Conservation (phyloP, 2,113 vertebrate species). For the Hippocampus barbouri region DNA sequence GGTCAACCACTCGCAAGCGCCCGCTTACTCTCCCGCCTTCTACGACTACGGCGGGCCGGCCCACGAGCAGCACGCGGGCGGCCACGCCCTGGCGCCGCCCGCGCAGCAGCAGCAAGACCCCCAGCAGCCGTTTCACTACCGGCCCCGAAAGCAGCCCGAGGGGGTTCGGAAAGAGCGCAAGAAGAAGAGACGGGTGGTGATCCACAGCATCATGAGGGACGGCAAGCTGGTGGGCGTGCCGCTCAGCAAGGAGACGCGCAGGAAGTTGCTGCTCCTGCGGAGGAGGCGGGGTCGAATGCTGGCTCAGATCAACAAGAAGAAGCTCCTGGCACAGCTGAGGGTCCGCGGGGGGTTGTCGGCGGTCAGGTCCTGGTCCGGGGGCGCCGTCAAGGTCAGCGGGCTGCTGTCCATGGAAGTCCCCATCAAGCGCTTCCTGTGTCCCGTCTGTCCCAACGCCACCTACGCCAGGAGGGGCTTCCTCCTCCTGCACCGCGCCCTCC, state of each 20-base stretch:
- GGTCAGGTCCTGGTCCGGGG: constrained; percentile 63
- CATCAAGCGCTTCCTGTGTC: constrained; percentile 71
- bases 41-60: constrained; percentile 50
- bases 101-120: constrained; percentile 6
- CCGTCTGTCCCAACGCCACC: constrained; percentile 68
- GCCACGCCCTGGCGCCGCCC: background rate
- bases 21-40: constrained; percentile 68
- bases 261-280: constrained; percentile 51
- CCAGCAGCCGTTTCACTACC: constrained; percentile 69
- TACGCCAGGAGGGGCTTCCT: constrained; percentile 64
- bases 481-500: constrained; percentile 64
- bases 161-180: constrained; percentile 54
- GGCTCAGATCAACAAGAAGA: constrained; percentile 61
- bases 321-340: constrained; percentile 64
- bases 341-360: constrained; percentile 44
- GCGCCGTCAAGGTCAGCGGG: constrained; percentile 56
- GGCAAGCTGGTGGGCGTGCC: constrained; percentile 64
- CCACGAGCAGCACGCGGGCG: constrained; percentile 36
- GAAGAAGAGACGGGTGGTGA: constrained; percentile 68
- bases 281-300: constrained; percentile 56
- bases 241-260: constrained; percentile 63
- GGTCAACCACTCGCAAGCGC: constrained; percentile 40
- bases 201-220: constrained; percentile 68
- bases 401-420: constrained; percentile 65
- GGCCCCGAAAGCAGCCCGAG: constrained; percentile 57